Base-by-base conservation (phyloP, 1,140 invertebrate genomes). In the Drosophila repletoides region DNA sequence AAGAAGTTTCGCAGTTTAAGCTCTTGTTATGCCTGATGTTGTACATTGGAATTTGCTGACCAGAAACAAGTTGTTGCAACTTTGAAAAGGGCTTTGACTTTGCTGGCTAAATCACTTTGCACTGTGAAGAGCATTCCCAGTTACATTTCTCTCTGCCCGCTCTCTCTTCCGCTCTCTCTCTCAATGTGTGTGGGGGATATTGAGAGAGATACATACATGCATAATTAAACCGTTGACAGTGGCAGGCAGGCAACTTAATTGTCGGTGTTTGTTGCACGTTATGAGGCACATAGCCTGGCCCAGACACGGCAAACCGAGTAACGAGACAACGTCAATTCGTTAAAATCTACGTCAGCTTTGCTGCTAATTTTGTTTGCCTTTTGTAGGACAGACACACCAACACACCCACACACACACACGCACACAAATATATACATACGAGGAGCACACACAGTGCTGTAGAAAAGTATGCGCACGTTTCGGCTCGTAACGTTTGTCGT, bases 321-420 rank as follows among this genome's bases (percentile, higher is more conserved):
- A 33, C 55, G 63, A 45, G 63, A 65, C 74, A 77, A 72, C 68
- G 74, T 64, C 76, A 74, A 79, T 79, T 79, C 76, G 76, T 79
- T 79, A 79, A 79, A 76, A 79, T 76, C 76, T 79, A 59, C 75
- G 75, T 73, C 64, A 79, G 75, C 70, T 79, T 79, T 79, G 69
- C 75, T 79, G 53, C 75, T 79, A 79, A 79, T 79, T 79, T 79
- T 79, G 75, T 79, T 77, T 79, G 75, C 58, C 61, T 56, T 76
- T 52, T 76, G 66, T 66, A 55, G 67, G 58, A 29, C 15, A 48
- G 7, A 33, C 41, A 36, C 41, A 36, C 40, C 15, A 5, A 26
- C 31, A 52, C 34, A 53, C 59, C 14, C 33, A 67, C 58, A 46
- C 31, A 58, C 21, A 22, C 28, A 29, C 17, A 29, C 29, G 26